phyloP scores from a whole-genome alignment of 2,888 invertebrate species.

The Drosophila colorata region DNA sequence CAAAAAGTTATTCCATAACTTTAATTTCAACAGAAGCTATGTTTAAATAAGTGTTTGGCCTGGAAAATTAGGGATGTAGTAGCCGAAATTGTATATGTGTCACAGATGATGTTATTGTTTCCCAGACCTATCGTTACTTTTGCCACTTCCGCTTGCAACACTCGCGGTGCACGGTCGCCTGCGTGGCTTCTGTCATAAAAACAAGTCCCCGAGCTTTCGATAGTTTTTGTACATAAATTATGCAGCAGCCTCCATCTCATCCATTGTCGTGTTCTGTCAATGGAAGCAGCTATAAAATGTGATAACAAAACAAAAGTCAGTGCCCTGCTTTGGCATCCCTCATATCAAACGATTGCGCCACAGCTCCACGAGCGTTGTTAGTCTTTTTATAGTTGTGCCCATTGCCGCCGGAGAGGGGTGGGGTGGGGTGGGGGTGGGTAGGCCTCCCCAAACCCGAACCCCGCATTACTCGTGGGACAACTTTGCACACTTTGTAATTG shows the following conservation, averaged over 20 bases:
- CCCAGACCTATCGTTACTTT: neutral
- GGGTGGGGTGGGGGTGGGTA: too few species aligned
- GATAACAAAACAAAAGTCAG: slow-evolving; percentile 41
- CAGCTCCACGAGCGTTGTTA: slow-evolving; percentile 14
- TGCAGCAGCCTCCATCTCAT: neutral
- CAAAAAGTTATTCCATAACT: too few species aligned
- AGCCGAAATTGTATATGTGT: too few species aligned
- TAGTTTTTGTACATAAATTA: slow-evolving; percentile 21
- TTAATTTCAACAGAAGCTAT: too few species aligned
- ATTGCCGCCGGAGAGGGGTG: too few species aligned
- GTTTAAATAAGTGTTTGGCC: too few species aligned
- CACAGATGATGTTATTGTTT: neutral
- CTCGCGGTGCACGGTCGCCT: slow-evolving; percentile 3
- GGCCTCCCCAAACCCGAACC: too few species aligned
- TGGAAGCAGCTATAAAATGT: slow-evolving; percentile 40
- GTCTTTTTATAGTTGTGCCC: slow-evolving; percentile 7
- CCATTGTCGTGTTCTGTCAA: slow-evolving; percentile 24
- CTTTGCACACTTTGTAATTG: slow-evolving; percentile 61
- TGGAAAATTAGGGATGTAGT: too few species aligned
- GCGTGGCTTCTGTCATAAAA: slow-evolving; percentile 14
- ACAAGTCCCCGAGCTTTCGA: slow-evolving; percentile 15
- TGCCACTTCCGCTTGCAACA: slow-evolving; percentile 3
- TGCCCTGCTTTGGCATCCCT: slow-evolving; percentile 23
- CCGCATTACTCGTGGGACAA: slow-evolving; percentile 3
- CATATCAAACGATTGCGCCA: slow-evolving; percentile 25